Percentiles rank a stretch among this genome's conserved stretches.
Conservation (phyloP, 2,797 vertebrate species). For the Emydoidea blandingii region DNA sequence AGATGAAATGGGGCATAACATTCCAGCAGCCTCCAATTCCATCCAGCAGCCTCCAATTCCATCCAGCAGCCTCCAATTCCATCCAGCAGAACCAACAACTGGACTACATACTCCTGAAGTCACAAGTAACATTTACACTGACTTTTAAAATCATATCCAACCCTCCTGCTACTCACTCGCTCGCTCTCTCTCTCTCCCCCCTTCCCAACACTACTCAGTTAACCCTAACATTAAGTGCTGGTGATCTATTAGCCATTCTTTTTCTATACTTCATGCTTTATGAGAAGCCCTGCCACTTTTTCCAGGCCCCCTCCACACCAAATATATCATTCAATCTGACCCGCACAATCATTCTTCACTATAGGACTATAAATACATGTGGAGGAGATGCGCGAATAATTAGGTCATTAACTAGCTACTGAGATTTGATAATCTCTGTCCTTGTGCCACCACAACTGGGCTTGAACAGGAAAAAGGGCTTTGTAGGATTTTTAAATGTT, state of each 20-base stretch:
- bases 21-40: background rate
- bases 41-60: background rate
- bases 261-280: background rate
- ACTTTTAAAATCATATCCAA: background rate
- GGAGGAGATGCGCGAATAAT: background rate
- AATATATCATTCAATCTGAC: background rate
- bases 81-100: background rate
- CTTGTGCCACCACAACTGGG: background rate
- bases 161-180: background rate
- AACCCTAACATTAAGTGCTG: background rate
- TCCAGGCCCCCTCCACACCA: fast-evolving
- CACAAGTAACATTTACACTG: background rate
- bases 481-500: background rate
- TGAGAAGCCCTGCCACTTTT: fast-evolving
- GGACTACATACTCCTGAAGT: background rate
- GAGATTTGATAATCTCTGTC: background rate
- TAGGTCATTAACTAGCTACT: background rate
- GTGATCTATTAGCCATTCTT: background rate
- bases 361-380: background rate
- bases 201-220: background rate
- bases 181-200: background rate
- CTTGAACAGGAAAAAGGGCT: background rate
- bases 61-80: background rate
- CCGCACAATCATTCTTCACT: fast-evolving
- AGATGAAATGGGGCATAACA: fast-evolving